Conservation (phyloP, 2,797 vertebrate genomes). For the Etheostoma perlongum region DNA sequence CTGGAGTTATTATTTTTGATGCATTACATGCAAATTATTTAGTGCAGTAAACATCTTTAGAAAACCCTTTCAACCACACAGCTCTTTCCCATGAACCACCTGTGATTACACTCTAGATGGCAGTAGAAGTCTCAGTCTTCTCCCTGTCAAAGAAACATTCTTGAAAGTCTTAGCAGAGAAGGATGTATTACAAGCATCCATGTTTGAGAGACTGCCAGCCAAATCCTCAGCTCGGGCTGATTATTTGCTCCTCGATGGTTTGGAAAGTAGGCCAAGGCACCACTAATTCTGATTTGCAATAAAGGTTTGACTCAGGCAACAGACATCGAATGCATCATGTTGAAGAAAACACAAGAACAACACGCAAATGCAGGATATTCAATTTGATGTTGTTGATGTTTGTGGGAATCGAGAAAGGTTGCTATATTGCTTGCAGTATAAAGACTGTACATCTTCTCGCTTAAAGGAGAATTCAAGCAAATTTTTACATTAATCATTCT, state of each 20-base stretch:
- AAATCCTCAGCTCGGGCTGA: conserved; percentile 68
- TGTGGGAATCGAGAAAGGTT: neutral
- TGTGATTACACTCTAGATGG: conserved; percentile 69
- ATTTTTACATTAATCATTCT: no score
- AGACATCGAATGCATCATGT: conserved; percentile 24
- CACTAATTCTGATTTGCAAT: conserved; percentile 58
- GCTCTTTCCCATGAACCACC: conserved; percentile 16
- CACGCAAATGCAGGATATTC: conserved; percentile 7
- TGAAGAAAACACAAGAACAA: conserved; percentile 11
- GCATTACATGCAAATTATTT: conserved; percentile 5
- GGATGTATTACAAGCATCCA: conserved; percentile 63
- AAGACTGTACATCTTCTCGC: conserved; percentile 13
- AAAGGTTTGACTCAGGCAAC: conserved; percentile 44
- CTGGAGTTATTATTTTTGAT: neutral
- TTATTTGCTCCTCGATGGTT: conserved; percentile 73
- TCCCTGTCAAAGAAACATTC: conserved; percentile 6
- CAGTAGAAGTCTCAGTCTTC: conserved; percentile 71
- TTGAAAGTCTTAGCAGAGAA: conserved; percentile 49
- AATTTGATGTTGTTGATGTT: conserved; percentile 3
- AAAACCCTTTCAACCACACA: neutral
- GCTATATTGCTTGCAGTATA: neutral
- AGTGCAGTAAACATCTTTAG: neutral
- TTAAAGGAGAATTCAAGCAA: neutral
- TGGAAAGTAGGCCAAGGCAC: conserved; percentile 73
- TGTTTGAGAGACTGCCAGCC: conserved; percentile 72